Percentiles rank a stretch among this genome's conserved stretches.
Evolutionary conservation across 2,797 vertebrate species (phyloP).

Genomic region (Rhinogobio ventralis): DNA sequence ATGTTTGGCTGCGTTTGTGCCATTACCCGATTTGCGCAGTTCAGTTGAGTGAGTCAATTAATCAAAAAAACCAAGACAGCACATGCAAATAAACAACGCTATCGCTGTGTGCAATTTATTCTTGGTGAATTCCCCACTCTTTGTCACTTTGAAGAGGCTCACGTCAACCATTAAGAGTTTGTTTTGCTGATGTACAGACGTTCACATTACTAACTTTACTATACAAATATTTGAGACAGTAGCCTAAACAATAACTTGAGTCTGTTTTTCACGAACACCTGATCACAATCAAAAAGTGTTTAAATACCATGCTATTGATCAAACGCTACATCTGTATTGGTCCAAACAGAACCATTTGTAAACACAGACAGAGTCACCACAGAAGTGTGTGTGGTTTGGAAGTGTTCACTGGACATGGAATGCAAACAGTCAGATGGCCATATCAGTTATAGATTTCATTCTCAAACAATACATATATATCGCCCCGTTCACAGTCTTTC

Average conservation of each 20-base stretch:
- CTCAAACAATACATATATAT: slow-evolving; percentile 14
- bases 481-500: slow-evolving; percentile 6
- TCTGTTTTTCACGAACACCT: slow-evolving; percentile 20
- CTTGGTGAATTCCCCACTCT: slow-evolving; percentile 14
- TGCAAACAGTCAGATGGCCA: neutral
- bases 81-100: neutral
- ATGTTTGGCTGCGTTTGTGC: neutral
- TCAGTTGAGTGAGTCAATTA: neutral
- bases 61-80: neutral
- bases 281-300: slow-evolving; percentile 36
- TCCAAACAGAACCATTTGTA: slow-evolving; percentile 9
- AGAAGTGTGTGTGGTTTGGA: slow-evolving; percentile 8
- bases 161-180: neutral
- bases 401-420: neutral
- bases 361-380: neutral
- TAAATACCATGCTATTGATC: neutral
- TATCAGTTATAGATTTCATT: slow-evolving; percentile 20
- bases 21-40: neutral
- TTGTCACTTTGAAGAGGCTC: slow-evolving; percentile 1
- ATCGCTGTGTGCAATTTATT: neutral
- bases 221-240: slow-evolving; percentile 28
- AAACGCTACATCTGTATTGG: slow-evolving; percentile 8
- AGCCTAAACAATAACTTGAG: neutral
- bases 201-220: slow-evolving; percentile 25
- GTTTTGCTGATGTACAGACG: neutral